Percentiles rank a stretch among this genome's conserved stretches.
Conservation (phyloP, 2,888 invertebrate species). For the Loripinus fragilis region DNA sequence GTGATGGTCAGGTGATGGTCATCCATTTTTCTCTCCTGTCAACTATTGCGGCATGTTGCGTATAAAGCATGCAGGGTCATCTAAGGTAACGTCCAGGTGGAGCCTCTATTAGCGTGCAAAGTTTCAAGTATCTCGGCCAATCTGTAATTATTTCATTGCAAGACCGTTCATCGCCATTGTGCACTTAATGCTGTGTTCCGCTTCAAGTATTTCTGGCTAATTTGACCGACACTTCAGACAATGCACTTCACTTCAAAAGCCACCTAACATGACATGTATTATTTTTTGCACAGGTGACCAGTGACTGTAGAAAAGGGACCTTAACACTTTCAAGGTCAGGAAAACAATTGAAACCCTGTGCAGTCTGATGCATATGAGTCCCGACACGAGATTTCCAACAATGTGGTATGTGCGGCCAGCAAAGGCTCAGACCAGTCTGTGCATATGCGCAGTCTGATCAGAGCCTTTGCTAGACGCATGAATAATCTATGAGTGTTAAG, state of each 20-base stretch:
- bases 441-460: too few relatives aligned
- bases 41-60: conserved; percentile 15
- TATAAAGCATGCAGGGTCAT: conserved; percentile 13
- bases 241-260: conserved; percentile 11
- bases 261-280: conserved; percentile 8
- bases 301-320: too few relatives aligned
- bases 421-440: too few relatives aligned
- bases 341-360: too few relatives aligned
- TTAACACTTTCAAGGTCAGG: too few relatives aligned
- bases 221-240: conserved; percentile 16
- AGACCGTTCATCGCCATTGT: conserved; percentile 2
- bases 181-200: conserved; percentile 14
- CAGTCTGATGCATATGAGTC: too few relatives aligned
- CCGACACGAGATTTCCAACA: too few relatives aligned
- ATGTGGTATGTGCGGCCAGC: too few relatives aligned
- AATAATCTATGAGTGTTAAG: too few relatives aligned
- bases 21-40: background rate
- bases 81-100: conserved; percentile 9
- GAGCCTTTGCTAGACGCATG: too few relatives aligned
- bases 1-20: conserved; percentile 14
- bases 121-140: conserved; percentile 13
- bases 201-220: conserved; percentile 12
- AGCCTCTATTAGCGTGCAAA: conserved; percentile 16
- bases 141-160: conserved; percentile 19
- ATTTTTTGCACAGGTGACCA: conserved; percentile 17